Base-by-base conservation (phyloP, 2,113 vertebrate species). In the Trichomycterus rosablanca region DNA sequence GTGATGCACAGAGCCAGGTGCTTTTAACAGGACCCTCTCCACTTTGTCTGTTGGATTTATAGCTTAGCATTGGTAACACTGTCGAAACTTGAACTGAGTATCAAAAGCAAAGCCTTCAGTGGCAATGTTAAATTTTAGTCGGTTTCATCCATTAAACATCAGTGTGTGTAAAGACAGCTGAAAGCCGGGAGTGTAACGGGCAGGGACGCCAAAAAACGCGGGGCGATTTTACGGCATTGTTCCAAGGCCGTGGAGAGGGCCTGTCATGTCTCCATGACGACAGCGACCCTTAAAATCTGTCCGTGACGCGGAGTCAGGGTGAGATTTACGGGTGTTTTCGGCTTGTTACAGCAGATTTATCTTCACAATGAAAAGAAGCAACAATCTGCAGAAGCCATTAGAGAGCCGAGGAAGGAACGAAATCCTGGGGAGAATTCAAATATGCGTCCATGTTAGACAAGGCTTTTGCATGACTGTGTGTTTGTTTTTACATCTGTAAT, bases 341-440 rank as follows among this genome's bases (percentile, higher is more conserved):
- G 85, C 86, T 89, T 86, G 87, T 89, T 89, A 87, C 84, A 83
- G 81, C 83, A 86, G 86, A 89, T 88, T 89, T 89, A 89, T 88
- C 81, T 79, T 80, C 76, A 84, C 83, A 86, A 87, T 89, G 85
- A 89, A 88, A 87, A 80, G 85, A 77, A 81, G 84, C 81, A 86
- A 86, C 86, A 87, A 80, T 88, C 86, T 89, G 87, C 71, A 84
- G 79, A 80, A 89, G 75, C 80, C 85, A 86, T 89, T 88, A 86
- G 78, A 74, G 55, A 58, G 66, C 72, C 74, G 62, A 67, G 66
- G 53, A 26, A 68, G 75, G 70, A 80, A 54, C 23, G 51, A 58
- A 56, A 64, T 56, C 24, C 52, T 79, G 75, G 54, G 68, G 59
- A 20, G 57, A 72, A 67, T 77, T 74, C 59, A 63, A 78, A 68